A percentile compares a stretch with the other conserved stretches of the same genome.
These are phyloP conservation scores for Hyperoplus lanceolatus DNA, from an alignment of 2,797 vertebrate species.

Conservation along the genomic window DNA sequence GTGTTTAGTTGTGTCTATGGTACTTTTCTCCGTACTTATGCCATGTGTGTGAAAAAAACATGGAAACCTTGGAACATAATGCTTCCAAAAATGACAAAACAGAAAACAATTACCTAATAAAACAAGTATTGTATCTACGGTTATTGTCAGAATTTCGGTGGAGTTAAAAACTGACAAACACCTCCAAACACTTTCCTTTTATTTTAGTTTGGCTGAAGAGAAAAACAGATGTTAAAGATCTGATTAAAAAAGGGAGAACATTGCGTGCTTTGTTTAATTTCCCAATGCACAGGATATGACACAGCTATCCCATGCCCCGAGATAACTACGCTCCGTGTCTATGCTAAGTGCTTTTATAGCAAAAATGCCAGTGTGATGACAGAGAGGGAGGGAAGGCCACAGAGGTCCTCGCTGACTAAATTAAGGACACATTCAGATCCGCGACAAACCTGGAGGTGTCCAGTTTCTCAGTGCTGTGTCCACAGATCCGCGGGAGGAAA, in stretches of 20 bases:
- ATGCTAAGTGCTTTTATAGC: neutral
- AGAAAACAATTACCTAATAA: neutral
- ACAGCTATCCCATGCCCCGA: conserved; percentile 19
- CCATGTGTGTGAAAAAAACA: neutral
- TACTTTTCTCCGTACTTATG: neutral
- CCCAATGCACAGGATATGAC: conserved; percentile 32
- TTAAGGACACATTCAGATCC: neutral
- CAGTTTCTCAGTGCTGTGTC: conserved; percentile 65
- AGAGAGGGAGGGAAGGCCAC: neutral
- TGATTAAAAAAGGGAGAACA: conserved; percentile 2
- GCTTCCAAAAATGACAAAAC: neutral
- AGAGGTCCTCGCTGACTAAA: neutral
- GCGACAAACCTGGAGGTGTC: conserved; percentile 47
- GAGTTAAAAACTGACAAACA: neutral
- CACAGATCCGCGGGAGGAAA: conserved; percentile 72
- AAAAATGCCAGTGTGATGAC: neutral
- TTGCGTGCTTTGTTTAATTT: conserved; percentile 7
- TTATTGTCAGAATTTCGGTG: neutral
- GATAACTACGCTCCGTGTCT: neutral
- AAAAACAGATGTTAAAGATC: conserved; percentile 3
- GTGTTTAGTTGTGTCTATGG: neutral
- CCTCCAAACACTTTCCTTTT: too few relatives aligned
- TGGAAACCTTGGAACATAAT: neutral
- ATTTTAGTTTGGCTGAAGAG: neutral
- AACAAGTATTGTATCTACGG: neutral